A percentile compares a stretch with the other conserved stretches of the same genome.
phyloP scores from a whole-genome alignment of 2,888 invertebrate genomes.

The Alcis repandata region DNA sequence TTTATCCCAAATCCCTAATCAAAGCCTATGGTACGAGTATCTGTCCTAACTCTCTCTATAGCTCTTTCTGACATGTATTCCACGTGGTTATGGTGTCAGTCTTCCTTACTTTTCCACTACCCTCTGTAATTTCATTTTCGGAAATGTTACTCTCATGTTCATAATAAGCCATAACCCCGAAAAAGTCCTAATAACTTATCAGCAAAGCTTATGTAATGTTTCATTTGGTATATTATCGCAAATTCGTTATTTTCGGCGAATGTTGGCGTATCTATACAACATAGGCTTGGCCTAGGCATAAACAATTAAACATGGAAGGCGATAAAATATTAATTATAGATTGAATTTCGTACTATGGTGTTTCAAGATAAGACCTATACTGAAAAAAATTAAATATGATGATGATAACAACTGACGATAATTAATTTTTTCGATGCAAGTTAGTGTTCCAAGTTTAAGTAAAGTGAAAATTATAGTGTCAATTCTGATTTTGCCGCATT shows the following conservation, averaged over 20 bases:
- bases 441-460: neutral
- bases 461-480: neutral
- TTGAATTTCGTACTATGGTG: neutral
- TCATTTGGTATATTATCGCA: neutral
- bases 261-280: neutral
- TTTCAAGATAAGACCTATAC: too few relatives aligned
- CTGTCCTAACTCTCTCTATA: too few relatives aligned
- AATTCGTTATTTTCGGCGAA: neutral
- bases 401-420: too few relatives aligned
- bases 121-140: too few relatives aligned
- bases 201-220: neutral
- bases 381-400: too few relatives aligned
- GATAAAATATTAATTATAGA: neutral
- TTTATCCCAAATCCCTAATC: too few relatives aligned
- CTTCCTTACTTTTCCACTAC: too few relatives aligned
- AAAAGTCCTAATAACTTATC: neutral
- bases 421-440: neutral
- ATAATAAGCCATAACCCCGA: neutral
- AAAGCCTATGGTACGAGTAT: too few relatives aligned
- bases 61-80: too few relatives aligned
- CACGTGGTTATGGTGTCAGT: too few relatives aligned
- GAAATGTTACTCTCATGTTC: too few relatives aligned
- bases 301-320: neutral
- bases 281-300: neutral
- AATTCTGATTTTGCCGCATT: conserved; percentile 17